Evolutionary conservation across 2,797 vertebrate genomes (phyloP).

Genomic region (Pelodytes ibericus): DNA sequence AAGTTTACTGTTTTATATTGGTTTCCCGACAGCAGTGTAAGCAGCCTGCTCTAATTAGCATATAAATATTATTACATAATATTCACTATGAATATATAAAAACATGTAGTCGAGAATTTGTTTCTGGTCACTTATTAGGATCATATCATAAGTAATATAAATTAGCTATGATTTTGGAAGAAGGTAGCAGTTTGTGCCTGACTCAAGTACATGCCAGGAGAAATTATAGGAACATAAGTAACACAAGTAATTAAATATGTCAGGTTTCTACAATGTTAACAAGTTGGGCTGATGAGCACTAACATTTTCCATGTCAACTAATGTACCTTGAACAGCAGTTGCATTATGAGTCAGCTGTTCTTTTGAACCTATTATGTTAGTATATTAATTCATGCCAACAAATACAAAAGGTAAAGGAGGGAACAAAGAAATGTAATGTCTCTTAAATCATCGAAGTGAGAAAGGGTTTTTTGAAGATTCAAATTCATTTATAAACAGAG

Average conservation of each 20-base stretch:
- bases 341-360: constrained; percentile 27
- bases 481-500: background rate
- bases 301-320: constrained; percentile 33
- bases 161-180: constrained; percentile 17
- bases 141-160: constrained; percentile 26
- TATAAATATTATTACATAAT: constrained; percentile 11
- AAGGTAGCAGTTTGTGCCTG: constrained; percentile 23
- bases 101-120: too few species aligned
- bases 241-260: constrained; percentile 49
- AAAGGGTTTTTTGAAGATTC: background rate
- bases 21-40: constrained; percentile 1
- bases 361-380: constrained; percentile 8
- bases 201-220: constrained; percentile 24
- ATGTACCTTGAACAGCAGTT: constrained; percentile 21
- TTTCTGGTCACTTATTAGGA: constrained; percentile 29
- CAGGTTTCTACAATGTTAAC: constrained; percentile 41
- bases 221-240: constrained; percentile 44
- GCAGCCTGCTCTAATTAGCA: constrained; percentile 9
- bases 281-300: constrained; percentile 40
- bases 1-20: background rate
- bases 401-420: background rate
- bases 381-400: constrained; percentile 21
- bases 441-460: background rate
- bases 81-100: background rate
- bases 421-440: background rate